These are phyloP conservation scores for Anguilla anguilla DNA, from an alignment of 2,797 vertebrate genomes.

Conservation along the genomic window DNA sequence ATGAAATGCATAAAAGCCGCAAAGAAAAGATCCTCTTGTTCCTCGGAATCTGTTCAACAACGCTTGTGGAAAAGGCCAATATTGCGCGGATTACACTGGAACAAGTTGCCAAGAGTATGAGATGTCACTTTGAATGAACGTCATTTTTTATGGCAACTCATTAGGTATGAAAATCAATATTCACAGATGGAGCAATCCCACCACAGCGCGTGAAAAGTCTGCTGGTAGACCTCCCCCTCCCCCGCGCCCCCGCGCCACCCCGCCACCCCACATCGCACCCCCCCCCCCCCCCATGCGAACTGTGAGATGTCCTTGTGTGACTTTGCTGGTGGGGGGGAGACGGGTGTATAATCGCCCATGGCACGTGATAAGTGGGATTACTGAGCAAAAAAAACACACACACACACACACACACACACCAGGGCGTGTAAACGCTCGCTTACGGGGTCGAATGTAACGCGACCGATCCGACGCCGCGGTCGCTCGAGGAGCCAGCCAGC, in stretches of 20 bases:
- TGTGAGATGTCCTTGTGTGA: constrained; percentile 9
- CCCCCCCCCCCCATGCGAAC: not conserved
- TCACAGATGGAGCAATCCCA: not conserved
- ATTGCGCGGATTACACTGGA: not conserved
- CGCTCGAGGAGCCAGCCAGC: no score
- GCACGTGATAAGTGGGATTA: not conserved
- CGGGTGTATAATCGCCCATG: not conserved
- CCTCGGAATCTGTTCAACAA: not conserved
- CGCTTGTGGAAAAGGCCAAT: not conserved
- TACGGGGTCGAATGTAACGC: not conserved
- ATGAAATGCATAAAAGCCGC: constrained; percentile 36
- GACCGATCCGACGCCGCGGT: not conserved
- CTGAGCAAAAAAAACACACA: no score
- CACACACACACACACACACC: not conserved
- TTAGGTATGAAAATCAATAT: constrained; percentile 1
- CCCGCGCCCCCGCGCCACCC: not conserved
- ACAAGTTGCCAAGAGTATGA: not conserved
- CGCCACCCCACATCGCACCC: not conserved
- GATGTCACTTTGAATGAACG: not conserved
- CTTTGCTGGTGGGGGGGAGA: not conserved
- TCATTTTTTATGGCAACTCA: not conserved
- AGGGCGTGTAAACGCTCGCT: not conserved
- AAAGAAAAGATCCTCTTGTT: constrained; percentile 15
- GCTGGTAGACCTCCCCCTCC: not conserved
- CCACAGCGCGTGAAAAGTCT: not conserved